Evolutionary conservation across 2,888 invertebrate genomes (phyloP).

Genomic region (Parasteatoda lunata): DNA sequence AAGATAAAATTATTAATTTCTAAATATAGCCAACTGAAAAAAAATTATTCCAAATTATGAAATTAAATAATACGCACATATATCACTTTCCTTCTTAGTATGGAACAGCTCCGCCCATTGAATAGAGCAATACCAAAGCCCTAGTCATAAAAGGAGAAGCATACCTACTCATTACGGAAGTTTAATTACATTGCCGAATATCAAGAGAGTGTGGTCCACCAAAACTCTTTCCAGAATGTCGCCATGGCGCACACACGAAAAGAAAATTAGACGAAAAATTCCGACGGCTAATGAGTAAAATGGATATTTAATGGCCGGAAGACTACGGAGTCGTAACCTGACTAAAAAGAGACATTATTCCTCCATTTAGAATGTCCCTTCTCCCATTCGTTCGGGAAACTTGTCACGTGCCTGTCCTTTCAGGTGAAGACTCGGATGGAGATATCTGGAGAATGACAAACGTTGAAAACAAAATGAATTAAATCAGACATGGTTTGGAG

Average conservation of each 20-base stretch:
- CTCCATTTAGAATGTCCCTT: constrained; percentile 18
- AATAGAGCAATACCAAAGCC: neutral
- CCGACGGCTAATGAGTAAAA: constrained; percentile 20
- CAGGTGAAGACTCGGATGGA: constrained; percentile 12
- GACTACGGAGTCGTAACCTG: neutral
- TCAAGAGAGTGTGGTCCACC: too few relatives aligned
- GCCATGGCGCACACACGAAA: neutral
- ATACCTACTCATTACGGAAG: neutral
- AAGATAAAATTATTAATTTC: too few relatives aligned
- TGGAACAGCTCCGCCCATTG: too few relatives aligned
- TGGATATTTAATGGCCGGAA: constrained; percentile 34
- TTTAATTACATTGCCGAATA: neutral
- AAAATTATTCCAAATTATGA: too few relatives aligned
- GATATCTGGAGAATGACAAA: constrained; percentile 28
- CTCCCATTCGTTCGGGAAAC: neutral
- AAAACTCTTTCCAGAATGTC: neutral
- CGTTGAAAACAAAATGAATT: constrained; percentile 38
- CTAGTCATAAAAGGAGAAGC: neutral
- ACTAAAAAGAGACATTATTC: constrained; percentile 43
- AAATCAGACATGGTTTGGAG: constrained; percentile 21
- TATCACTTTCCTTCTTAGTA: too few relatives aligned
- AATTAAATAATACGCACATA: too few relatives aligned
- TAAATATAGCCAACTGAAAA: too few relatives aligned
- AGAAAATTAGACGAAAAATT: constrained; percentile 6
- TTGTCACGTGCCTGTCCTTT: constrained; percentile 43